Evolutionary conservation across 1,140 invertebrate species (phyloP).

Genomic region (Portunus trituberculatus): DNA sequence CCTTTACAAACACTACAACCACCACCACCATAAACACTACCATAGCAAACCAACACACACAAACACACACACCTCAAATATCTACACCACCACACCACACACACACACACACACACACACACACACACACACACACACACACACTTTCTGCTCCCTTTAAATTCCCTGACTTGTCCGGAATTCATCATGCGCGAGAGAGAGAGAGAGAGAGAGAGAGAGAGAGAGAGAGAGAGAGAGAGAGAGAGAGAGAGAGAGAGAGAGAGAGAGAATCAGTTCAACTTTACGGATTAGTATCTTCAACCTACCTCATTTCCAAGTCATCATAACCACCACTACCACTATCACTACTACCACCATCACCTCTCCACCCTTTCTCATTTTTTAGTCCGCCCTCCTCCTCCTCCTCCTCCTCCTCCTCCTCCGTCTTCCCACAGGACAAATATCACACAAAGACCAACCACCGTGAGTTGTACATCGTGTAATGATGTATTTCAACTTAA

Average conservation of each 20-base stretch:
- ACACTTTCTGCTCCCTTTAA: neutral
- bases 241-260: conserved; percentile 20
- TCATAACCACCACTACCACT: no score
- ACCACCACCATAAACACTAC: neutral
- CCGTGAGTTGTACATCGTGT: no score
- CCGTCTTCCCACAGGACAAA: no score
- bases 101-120: neutral
- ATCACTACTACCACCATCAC: no score
- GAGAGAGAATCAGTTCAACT: neutral
- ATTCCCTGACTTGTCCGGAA: no score
- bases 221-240: conserved; percentile 20
- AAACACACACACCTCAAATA: neutral
- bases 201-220: conserved; percentile 20
- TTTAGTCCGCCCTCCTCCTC: no score
- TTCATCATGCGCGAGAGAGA: neutral
- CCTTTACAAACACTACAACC: neutral
- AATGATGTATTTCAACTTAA: no score
- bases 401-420: neutral
- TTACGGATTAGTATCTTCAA: neutral
- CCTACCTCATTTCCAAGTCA: neutral
- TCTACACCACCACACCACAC: no score
- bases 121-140: conserved; percentile 11
- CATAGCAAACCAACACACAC: neutral
- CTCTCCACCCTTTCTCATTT: no score
- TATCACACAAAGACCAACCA: no score